Conservation (phyloP, 2,888 invertebrate species). For the Lottia gigantea region DNA sequence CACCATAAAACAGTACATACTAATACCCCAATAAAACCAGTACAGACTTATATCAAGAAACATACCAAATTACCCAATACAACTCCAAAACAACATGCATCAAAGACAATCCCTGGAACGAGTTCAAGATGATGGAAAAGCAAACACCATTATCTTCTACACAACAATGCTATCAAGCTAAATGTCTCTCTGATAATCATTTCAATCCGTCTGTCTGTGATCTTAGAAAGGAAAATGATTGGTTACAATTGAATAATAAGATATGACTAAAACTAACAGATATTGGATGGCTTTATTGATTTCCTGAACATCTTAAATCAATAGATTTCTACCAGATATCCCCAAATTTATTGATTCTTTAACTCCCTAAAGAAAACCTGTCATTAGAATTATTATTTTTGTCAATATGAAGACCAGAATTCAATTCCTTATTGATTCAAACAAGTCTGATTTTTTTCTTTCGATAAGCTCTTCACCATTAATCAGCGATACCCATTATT, state of each 20-base stretch:
- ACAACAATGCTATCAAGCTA: no score
- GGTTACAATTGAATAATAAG: neutral
- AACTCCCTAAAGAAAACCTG: constrained; percentile 6
- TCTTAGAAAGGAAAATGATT: neutral
- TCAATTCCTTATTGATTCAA: constrained; percentile 10
- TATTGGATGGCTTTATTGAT: constrained; percentile 7
- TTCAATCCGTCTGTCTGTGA: no score
- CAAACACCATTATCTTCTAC: no score
- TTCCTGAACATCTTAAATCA: constrained; percentile 6
- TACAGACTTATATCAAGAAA: no score
- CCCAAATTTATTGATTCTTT: neutral
- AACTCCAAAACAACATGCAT: no score
- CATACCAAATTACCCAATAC: no score
- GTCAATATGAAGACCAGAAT: constrained; percentile 6
- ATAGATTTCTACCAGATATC: constrained; percentile 6
- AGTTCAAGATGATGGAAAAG: no score
- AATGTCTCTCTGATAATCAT: no score
- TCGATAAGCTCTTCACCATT: constrained; percentile 9
- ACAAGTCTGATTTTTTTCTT: constrained; percentile 6
- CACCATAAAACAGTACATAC: no score
- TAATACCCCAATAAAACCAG: no score
- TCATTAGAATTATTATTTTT: constrained; percentile 9
- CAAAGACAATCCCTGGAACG: no score
- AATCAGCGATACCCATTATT: constrained; percentile 9
- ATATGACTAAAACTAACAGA: constrained; percentile 10